Evolutionary conservation across 2,888 invertebrate species (phyloP).

Genomic region (Cotesia congregata): DNA sequence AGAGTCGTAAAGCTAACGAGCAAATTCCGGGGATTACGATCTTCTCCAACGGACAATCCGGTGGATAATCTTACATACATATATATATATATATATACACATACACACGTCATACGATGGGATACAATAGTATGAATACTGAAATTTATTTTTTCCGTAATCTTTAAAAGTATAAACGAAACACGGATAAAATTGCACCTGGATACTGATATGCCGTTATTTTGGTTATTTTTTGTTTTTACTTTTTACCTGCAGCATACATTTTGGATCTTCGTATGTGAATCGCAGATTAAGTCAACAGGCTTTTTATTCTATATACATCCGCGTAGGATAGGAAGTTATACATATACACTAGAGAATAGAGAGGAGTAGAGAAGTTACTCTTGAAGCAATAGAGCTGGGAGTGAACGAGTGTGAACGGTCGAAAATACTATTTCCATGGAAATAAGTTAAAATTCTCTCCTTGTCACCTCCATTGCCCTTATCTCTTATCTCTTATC

Average conservation of each 20-base stretch:
- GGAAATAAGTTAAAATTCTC: slow-evolving; percentile 41
- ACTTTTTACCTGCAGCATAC: slow-evolving; percentile 8
- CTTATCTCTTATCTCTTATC: background rate
- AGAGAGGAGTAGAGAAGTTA: background rate
- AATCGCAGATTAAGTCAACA: slow-evolving; percentile 50
- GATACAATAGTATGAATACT: slow-evolving; percentile 12
- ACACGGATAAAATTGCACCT: slow-evolving; percentile 33
- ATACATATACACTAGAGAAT: background rate
- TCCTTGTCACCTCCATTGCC: slow-evolving; percentile 33
- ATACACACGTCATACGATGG: slow-evolving; percentile 16
- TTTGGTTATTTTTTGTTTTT: background rate
- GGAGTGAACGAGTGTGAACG: slow-evolving; percentile 26
- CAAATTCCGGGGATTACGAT: slow-evolving; percentile 37
- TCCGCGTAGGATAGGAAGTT: too few relatives aligned
- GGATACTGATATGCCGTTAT: slow-evolving; percentile 22
- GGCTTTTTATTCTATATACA: slow-evolving; percentile 29
- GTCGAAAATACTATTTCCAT: slow-evolving; percentile 45
- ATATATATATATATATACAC: slow-evolving; percentile 26
- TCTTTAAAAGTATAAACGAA: slow-evolving; percentile 19
- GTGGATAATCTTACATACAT: slow-evolving; percentile 5
- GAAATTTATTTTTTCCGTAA: slow-evolving; percentile 38
- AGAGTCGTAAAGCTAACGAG: slow-evolving; percentile 35
- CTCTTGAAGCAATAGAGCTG: slow-evolving; percentile 3
- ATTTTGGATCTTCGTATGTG: slow-evolving; percentile 39
- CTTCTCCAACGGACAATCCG: slow-evolving; percentile 27